Base-by-base conservation (phyloP, 2,113 vertebrate species). In the Alethe castanea region DNA sequence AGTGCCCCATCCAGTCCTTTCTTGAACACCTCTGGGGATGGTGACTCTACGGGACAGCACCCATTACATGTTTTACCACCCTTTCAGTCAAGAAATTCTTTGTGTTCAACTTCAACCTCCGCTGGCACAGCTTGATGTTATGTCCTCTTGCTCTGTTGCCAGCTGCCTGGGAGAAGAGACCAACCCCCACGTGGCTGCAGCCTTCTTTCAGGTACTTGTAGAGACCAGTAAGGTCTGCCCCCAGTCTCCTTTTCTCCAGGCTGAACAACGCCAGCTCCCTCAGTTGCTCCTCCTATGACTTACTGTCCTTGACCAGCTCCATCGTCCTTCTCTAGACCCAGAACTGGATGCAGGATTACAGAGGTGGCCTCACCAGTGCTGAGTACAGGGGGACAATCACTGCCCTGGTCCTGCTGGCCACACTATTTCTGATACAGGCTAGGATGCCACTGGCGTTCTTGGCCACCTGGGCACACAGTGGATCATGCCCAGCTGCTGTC, bases 1-100 rank as follows among this genome's bases (percentile, higher is more conserved):
- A 52, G 22, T 60, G 38, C 7, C 11, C 26, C 4, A n/a, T 42
- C 26, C 12, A 35, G 31, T 28, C 0, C 0, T 28, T 83, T 62
- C 56, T 1, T 48, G 22, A 70, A 31, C 31, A 48, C 20, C 56
- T 62, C 9, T 22, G 48, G 25, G 22, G 56, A 83, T 0, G 0
- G 56, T 13, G 40, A 70, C 42, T 42, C 61, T 53, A 54, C 9
- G 4, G 42, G 18, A 44, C 42, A 5, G 6, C 62, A 82, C 12
- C 20, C 35, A 26, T 35, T 33, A 54, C 14, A 20, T 9, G 44
- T 45, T 52, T 45, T 33, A 83, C 31, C 25, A 62, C 14, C 12
- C 25, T 28, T 54, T 62, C 31, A 90, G 40, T 42, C 14, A 61
- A 22, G 12, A 36, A 82, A 82, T 48, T 48, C 22, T 47, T 69